phyloP scores from a whole-genome alignment of 2,113 vertebrate genomes.

The Bettongia penicillata region DNA sequence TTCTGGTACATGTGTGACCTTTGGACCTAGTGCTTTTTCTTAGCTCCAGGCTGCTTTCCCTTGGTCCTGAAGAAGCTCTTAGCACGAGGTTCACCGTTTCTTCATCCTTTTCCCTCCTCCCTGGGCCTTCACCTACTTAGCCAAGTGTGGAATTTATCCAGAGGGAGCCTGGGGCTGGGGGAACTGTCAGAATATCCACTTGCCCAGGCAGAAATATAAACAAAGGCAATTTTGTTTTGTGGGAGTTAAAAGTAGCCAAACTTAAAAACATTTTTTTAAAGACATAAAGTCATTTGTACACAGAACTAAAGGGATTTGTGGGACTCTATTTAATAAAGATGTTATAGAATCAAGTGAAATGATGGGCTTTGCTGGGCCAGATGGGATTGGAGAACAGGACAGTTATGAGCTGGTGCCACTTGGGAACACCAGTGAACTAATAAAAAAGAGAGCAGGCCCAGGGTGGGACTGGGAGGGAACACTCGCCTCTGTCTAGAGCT shows the following conservation, averaged over 20 bases:
- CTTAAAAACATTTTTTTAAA: background rate
- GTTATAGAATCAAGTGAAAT: background rate
- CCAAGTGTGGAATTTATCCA: conserved; percentile 41
- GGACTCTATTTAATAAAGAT: background rate
- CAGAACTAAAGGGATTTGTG: background rate
- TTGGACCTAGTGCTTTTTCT: background rate
- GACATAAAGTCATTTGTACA: background rate
- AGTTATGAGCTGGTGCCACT: background rate
- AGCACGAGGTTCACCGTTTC: background rate
- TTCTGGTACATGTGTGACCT: background rate
- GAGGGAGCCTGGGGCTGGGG: background rate
- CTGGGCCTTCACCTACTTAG: background rate
- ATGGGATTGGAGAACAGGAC: rapidly evolving
- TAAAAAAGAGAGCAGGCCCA: background rate
- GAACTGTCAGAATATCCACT: conserved; percentile 37
- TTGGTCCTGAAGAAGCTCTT: background rate
- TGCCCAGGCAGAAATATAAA: conserved; percentile 50
- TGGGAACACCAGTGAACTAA: background rate
- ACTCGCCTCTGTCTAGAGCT: background rate
- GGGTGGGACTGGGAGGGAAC: background rate
- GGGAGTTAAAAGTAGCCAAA: conserved; percentile 41
- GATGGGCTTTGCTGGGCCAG: background rate
- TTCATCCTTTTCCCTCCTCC: background rate
- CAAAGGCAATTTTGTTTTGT: conserved; percentile 73
- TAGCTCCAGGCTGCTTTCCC: background rate